Percentiles rank a stretch among this genome's conserved stretches.
Evolutionary conservation across 2,113 vertebrate genomes (phyloP).

Genomic region (Psilopogon haemacephalus): DNA sequence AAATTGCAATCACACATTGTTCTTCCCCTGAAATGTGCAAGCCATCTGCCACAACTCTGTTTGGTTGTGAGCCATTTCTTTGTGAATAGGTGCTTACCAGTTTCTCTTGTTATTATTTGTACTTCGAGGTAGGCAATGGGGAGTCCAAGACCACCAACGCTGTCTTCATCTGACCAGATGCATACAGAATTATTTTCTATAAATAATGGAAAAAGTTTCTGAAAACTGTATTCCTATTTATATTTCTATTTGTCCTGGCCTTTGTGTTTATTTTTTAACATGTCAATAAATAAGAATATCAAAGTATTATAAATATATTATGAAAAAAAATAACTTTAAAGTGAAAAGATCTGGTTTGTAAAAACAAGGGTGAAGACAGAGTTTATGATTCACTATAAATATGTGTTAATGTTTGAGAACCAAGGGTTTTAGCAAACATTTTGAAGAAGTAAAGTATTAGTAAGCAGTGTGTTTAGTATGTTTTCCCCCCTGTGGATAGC

Average conservation of each 20-base stretch:
- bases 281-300: background rate
- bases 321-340: background rate
- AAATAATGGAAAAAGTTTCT: conserved; percentile 41
- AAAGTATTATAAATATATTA: background rate
- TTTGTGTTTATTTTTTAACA: background rate
- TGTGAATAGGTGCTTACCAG: conserved; percentile 60
- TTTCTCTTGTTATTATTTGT: conserved; percentile 46
- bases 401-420: background rate
- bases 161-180: conserved; percentile 50
- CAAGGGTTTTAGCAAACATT: background rate
- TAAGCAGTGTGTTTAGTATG: background rate
- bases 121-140: conserved; percentile 31
- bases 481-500: background rate
- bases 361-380: background rate
- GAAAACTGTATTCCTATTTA: background rate
- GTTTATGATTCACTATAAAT: background rate
- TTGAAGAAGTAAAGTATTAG: background rate
- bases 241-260: background rate
- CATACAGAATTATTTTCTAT: conserved; percentile 48
- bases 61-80: conserved; percentile 53
- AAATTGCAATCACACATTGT: conserved; percentile 15
- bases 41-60: conserved; percentile 61
- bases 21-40: conserved; percentile 56
- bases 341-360: background rate
- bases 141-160: conserved; percentile 66